These are phyloP conservation scores for Diabrotica balteata DNA, from an alignment of 2,888 invertebrate species.

Conservation along the genomic window DNA sequence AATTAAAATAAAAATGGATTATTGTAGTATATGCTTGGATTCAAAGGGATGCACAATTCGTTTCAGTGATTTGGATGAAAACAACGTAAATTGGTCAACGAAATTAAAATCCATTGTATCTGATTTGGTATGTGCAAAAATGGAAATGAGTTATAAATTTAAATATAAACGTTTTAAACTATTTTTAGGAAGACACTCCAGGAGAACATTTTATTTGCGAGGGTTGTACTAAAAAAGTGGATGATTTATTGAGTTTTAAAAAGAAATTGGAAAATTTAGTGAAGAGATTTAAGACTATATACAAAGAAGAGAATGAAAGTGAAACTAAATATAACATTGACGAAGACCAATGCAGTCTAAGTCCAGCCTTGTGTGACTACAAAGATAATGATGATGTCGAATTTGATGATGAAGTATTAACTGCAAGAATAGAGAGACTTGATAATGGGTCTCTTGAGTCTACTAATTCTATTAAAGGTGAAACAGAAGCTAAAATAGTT, in stretches of 20 bases:
- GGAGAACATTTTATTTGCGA: conserved; percentile 18
- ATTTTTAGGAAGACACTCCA: conserved; percentile 15
- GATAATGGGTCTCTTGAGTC: not conserved
- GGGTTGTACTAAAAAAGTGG: conserved; percentile 12
- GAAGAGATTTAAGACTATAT: conserved; percentile 7
- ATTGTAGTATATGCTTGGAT: conserved; percentile 27
- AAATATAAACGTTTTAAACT: not conserved
- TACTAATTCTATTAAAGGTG: conserved; percentile 2
- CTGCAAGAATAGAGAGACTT: conserved; percentile 1
- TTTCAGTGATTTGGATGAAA: conserved; percentile 29
- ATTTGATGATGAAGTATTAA: conserved; percentile 11
- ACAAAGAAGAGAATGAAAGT: not conserved
- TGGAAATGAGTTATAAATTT: not conserved
- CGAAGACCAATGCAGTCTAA: conserved; percentile 4
- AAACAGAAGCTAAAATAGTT: not conserved
- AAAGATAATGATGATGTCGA: conserved; percentile 8
- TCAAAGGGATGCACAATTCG: conserved; percentile 2
- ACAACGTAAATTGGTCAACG: conserved; percentile 30
- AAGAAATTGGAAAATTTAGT: conserved; percentile 13
- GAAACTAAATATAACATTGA: not conserved
- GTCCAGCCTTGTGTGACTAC: not conserved
- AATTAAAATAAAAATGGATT: conserved; percentile 12
- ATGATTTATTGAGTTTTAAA: conserved; percentile 19
- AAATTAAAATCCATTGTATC: conserved; percentile 34
- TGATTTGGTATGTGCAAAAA: conserved; percentile 32